Evolutionary conservation across 2,113 vertebrate species (phyloP).

Genomic region (Chlorodrepanis virens): DNA sequence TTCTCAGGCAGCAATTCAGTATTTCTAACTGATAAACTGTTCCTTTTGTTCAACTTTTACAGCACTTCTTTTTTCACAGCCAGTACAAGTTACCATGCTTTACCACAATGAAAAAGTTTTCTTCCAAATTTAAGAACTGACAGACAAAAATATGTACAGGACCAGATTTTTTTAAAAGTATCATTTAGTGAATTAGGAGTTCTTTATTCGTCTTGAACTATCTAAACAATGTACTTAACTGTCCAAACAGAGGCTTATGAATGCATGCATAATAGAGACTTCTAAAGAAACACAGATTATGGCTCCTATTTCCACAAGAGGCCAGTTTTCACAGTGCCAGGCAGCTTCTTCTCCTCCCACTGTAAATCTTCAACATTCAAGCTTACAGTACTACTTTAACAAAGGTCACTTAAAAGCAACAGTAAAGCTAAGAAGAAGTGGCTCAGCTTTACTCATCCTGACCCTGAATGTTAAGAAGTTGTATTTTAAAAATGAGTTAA

Average conservation of each 20-base stretch:
- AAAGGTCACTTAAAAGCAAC: neutral
- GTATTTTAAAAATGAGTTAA: neutral
- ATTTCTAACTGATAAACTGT: neutral
- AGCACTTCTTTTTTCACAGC: neutral
- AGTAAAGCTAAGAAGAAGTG: neutral
- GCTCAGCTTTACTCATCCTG: neutral
- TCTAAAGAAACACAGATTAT: neutral
- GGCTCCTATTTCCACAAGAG: neutral
- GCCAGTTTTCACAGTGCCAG: neutral
- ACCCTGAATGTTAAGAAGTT: neutral
- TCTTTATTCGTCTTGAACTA: neutral
- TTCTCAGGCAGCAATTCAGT: neutral
- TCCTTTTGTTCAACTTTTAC: neutral
- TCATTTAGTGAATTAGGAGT: neutral
- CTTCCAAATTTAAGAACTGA: neutral
- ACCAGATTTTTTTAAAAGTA: neutral
- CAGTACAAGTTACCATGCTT: neutral
- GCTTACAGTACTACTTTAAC: neutral
- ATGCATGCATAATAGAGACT: neutral
- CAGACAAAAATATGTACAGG: neutral
- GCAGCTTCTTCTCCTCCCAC: neutral
- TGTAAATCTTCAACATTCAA: neutral
- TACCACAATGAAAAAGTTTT: neutral
- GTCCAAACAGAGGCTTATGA: neutral
- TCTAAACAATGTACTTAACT: neutral